These are phyloP conservation scores for Pyrrhosoma nymphula DNA, from an alignment of 2,888 invertebrate genomes.

Conservation along the genomic window DNA sequence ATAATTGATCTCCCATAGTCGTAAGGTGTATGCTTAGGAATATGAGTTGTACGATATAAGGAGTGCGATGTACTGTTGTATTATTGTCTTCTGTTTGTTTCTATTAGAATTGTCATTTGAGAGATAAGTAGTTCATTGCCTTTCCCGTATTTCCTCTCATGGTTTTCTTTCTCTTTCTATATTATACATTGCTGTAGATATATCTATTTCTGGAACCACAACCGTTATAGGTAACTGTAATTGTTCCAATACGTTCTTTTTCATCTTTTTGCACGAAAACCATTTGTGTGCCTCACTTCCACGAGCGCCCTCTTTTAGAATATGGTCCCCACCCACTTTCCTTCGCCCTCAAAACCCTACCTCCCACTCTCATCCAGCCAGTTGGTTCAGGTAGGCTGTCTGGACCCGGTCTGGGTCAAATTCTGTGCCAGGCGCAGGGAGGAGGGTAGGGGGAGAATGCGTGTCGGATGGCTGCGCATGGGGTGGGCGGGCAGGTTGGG, in stretches of 20 bases:
- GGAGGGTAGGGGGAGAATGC: neutral
- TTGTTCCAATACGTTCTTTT: neutral
- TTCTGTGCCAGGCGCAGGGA: neutral
- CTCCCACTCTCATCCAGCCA: neutral
- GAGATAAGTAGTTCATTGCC: too few species aligned
- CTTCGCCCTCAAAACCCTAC: neutral
- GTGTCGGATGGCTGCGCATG: neutral
- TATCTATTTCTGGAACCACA: too few species aligned
- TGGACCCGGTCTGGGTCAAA: constrained; percentile 26
- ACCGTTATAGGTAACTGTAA: neutral
- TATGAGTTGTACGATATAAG: too few species aligned
- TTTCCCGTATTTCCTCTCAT: too few species aligned
- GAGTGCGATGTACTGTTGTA: too few species aligned
- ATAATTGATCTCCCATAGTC: too few species aligned
- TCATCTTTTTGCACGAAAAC: neutral
- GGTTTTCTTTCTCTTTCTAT: too few species aligned
- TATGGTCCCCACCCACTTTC: neutral
- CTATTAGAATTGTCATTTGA: too few species aligned
- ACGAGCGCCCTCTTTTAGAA: neutral
- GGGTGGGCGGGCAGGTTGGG: neutral
- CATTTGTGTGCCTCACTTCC: neutral
- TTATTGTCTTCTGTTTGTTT: too few species aligned
- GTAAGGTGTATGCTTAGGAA: too few species aligned
- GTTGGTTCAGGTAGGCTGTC: constrained; percentile 17
- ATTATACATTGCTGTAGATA: too few species aligned